Conservation (phyloP, 2,797 vertebrate genomes). For the Falco rusticolus region DNA sequence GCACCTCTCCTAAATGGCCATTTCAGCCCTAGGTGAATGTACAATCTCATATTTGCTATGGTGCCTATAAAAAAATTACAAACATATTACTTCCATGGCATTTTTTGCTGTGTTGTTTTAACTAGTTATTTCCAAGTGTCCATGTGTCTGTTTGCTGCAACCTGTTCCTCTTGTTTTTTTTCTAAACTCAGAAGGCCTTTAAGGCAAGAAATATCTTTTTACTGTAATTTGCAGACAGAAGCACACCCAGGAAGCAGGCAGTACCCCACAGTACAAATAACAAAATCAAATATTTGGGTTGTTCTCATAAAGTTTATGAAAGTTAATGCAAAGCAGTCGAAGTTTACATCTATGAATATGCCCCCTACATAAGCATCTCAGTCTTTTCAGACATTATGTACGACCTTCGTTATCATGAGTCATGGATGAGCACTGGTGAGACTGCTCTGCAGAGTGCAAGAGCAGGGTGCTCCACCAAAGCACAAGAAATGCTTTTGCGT, state of each 20-base stretch:
- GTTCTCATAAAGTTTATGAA: not conserved
- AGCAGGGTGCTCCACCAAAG: not conserved
- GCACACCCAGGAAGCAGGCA: fast-evolving
- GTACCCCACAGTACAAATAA: not conserved
- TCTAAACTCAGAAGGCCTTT: not conserved
- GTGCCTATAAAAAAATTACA: not conserved
- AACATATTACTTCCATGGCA: not conserved
- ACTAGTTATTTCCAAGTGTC: not conserved
- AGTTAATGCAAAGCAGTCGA: not conserved
- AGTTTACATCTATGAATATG: not conserved
- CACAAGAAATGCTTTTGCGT: not conserved
- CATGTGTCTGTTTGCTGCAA: not conserved
- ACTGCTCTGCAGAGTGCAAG: not conserved
- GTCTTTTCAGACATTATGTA: not conserved
- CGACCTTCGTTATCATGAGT: not conserved
- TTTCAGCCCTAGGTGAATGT: not conserved
- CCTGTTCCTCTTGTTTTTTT: not conserved
- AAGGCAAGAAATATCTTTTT: not conserved
- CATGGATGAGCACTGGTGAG: not conserved
- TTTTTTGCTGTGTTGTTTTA: not conserved
- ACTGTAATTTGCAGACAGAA: not conserved
- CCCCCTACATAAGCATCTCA: not conserved
- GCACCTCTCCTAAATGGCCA: not conserved
- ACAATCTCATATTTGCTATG: not conserved
- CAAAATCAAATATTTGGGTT: not conserved